Evolutionary conservation across 2,113 vertebrate genomes (phyloP), one percentile per base, ranked within the genome.

Genomic region (Lamprologus callipterus): DNA sequence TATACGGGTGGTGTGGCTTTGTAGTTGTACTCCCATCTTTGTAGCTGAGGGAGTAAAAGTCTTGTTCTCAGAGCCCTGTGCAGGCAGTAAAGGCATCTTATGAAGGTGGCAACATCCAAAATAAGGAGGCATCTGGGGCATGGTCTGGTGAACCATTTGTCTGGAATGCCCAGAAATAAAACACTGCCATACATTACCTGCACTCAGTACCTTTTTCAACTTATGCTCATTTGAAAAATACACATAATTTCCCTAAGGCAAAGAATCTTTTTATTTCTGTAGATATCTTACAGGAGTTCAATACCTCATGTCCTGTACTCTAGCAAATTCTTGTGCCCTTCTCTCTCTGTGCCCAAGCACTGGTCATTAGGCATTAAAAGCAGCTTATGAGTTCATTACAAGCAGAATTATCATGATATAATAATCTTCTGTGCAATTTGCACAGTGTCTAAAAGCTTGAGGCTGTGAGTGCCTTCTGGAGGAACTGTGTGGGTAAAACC

Each of bases 301-400:
- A 42, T 86, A 83, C 10, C 10, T 92, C 84, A 81, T 79, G 42
- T 87, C 42, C 68, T 81, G 55, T 68, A 40, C 80, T 90, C 80
- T 78, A 10, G 45, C 73, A 49, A 83, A 90, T 83, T 86, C 28
- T 49, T 10, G 9, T 70, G 63, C 78, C 88, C 73, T 73, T 78
- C 80, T 79, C 45, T 11, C 89, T 68, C 33, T 68, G 33, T 68
- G 60, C 60, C 83, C 26, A 75, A 91, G 89, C 57, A 57, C 49
- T 68, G 35, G 83, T 63, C 92, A 82, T 92, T 83, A 86, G 81
- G 86, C 81, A 89, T 89, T 91, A 87, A 90, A 91, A 84, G 79
- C 78, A 84, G 73, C 78, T 92, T 73, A 92, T 83, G 92, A 87
- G 84, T 92, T 93, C 88, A 94, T 94, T 94, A 91, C 51, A 80